Evolutionary conservation across 2,797 vertebrate genomes (phyloP), one percentile per base, ranked within the genome.

Genomic region (Coranthus polyacanthus): DNA sequence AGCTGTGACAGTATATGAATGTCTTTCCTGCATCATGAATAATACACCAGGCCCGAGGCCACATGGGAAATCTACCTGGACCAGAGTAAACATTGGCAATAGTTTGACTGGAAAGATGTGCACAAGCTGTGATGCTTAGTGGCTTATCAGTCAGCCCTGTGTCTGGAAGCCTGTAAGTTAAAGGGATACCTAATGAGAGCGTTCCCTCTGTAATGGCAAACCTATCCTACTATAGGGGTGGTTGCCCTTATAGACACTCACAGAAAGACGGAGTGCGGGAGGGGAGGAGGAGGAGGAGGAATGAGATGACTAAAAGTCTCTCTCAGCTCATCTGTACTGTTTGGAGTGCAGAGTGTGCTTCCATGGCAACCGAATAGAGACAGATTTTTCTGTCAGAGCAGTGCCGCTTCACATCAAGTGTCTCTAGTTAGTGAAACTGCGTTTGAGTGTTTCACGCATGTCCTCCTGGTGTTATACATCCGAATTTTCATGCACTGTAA

Each of bases 331-430:
- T 81, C 81, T 75, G 68, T 64, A 83, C 85, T 86, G 90, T 91
- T 94, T 90, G 69, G 82, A 88, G 88, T 78, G 86, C 83, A 76
- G 80, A 82, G 52, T 69, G 72, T 78, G 93, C 88, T 92, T 18
- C 92, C 92, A 94, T 94, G 89, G 91, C 89, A 94, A 94, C 92
- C 59, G 0, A 76, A 78, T 84, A 88, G 79, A 91, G 89, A 87
- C 62, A 57, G 65, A 73, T 83, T 78, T 84, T 82, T 76, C 50
- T 87, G 73, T 75, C 45, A 45, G 57, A 86, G 75, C 68, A 36
- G 47, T 39, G 72, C 68, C 51, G 81, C 73, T 82, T 69, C 79
- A 57, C 68, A 83, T 84, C 58, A 49, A 84, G 70, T 64, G 70
- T 75, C 39, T 74, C 49, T 42, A 50, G 26, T 68, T 38, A 59